These are phyloP conservation scores for Seladonia tumulorum DNA, from an alignment of 2,888 invertebrate species.

Conservation along the genomic window DNA sequence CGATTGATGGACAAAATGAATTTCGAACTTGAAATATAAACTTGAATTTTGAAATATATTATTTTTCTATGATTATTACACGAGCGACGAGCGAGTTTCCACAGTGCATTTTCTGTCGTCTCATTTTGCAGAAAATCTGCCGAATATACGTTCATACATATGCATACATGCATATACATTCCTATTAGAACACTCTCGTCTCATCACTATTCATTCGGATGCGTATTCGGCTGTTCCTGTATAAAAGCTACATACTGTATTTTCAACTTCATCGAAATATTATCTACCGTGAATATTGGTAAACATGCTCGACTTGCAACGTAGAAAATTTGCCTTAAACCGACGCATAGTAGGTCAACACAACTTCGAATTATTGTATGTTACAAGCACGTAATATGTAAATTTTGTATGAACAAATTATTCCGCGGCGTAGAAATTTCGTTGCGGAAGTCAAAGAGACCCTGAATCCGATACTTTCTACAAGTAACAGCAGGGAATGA, in stretches of 20 bases:
- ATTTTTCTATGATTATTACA: conserved; percentile 63
- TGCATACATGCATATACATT: conserved; percentile 69
- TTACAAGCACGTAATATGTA: neutral
- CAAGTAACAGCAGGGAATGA: neutral
- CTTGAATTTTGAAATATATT: conserved; percentile 58
- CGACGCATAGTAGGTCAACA: neutral
- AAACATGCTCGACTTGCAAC: conserved; percentile 7
- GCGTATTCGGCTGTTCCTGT: conserved; percentile 57
- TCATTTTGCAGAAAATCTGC: conserved; percentile 65
- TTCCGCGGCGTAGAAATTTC: neutral
- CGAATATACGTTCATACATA: conserved; percentile 72
- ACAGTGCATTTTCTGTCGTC: conserved; percentile 39
- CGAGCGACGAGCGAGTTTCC: conserved; percentile 58
- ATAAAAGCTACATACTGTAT: conserved; percentile 60
- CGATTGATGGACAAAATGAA: conserved; percentile 43
- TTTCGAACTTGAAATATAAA: conserved; percentile 50
- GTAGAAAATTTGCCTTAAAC: neutral
- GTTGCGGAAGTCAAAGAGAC: neutral
- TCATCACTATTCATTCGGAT: conserved; percentile 70
- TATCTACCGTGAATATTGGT: conserved; percentile 31
- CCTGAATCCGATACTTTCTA: neutral
- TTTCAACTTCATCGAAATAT: conserved; percentile 54
- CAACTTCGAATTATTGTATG: neutral
- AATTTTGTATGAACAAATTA: neutral
- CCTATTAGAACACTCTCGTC: conserved; percentile 68